Conservation (phyloP, 2,113 vertebrate species). For the Crypturellus undulatus region DNA sequence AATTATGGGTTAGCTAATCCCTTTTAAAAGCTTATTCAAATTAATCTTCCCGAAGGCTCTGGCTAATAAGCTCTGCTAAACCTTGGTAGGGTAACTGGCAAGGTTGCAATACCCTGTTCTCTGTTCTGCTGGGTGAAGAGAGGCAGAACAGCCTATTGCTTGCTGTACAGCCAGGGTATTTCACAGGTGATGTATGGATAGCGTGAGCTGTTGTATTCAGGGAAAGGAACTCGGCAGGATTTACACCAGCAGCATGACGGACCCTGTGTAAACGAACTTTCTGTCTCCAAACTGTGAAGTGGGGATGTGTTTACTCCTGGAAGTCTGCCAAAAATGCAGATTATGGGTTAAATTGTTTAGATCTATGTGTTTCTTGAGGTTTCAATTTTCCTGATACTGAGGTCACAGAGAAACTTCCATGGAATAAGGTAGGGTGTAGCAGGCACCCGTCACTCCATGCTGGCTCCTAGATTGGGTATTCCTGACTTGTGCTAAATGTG, state of each 20-base stretch:
- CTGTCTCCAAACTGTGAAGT: neutral
- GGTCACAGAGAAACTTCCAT: neutral
- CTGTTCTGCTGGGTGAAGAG: neutral
- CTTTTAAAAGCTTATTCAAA: constrained; percentile 7
- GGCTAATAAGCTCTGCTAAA: neutral
- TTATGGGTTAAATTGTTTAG: neutral
- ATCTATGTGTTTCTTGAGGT: neutral
- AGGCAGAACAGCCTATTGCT: neutral
- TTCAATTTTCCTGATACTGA: neutral
- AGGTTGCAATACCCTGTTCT: neutral
- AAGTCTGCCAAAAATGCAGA: neutral
- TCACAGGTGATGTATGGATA: neutral
- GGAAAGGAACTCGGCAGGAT: neutral
- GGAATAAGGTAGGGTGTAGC: neutral
- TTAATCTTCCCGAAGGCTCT: constrained; percentile 1
- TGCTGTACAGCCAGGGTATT: neutral
- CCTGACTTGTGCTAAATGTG: neutral
- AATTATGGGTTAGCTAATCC: neutral
- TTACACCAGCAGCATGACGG: fast-evolving
- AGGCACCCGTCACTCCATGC: fast-evolving
- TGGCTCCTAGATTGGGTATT: neutral
- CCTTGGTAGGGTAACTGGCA: neutral
- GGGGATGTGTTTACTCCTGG: neutral
- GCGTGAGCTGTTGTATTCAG: neutral
- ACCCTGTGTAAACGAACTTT: neutral